Evolutionary conservation across 2,113 vertebrate genomes (phyloP).

Genomic region (Genyomyrus donnyi): DNA sequence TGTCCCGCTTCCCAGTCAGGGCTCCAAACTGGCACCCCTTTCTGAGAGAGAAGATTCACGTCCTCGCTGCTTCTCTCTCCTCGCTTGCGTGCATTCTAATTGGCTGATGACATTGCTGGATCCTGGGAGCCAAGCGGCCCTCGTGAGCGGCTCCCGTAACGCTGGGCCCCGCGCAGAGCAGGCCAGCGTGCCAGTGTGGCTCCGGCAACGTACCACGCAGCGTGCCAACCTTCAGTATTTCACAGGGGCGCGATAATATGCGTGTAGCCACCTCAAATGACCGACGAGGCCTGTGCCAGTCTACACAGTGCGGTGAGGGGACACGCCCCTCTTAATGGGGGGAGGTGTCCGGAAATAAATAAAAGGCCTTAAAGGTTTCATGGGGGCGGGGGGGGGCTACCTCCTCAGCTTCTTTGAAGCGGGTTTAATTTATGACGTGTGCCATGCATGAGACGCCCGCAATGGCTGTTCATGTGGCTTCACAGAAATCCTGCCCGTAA

Average conservation of each 20-base stretch:
- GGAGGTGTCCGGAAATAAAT: background rate
- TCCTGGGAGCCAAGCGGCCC: background rate
- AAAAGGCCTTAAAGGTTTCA: slow-evolving; percentile 72
- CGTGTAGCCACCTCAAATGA: background rate
- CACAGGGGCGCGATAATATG: background rate
- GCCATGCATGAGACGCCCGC: slow-evolving; percentile 98
- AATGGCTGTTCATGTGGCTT: slow-evolving; percentile 97
- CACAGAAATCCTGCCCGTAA: slow-evolving; percentile 99
- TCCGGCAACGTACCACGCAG: background rate
- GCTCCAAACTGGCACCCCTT: background rate
- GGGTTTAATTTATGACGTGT: slow-evolving; percentile 98
- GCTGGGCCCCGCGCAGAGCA: background rate
- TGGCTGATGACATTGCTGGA: background rate
- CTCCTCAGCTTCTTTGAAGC: slow-evolving; percentile 86
- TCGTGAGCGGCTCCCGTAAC: background rate
- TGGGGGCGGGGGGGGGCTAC: slow-evolving; percentile 63
- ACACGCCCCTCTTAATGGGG: background rate
- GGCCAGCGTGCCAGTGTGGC: background rate
- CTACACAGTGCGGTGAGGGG: background rate
- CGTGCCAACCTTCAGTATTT: background rate
- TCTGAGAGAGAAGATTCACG: background rate
- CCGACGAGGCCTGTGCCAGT: background rate
- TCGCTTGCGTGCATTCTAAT: background rate
- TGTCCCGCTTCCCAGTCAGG: background rate
- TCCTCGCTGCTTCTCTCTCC: background rate